Conservation (phyloP, 2,797 vertebrate genomes). For the Mycteria americana region DNA sequence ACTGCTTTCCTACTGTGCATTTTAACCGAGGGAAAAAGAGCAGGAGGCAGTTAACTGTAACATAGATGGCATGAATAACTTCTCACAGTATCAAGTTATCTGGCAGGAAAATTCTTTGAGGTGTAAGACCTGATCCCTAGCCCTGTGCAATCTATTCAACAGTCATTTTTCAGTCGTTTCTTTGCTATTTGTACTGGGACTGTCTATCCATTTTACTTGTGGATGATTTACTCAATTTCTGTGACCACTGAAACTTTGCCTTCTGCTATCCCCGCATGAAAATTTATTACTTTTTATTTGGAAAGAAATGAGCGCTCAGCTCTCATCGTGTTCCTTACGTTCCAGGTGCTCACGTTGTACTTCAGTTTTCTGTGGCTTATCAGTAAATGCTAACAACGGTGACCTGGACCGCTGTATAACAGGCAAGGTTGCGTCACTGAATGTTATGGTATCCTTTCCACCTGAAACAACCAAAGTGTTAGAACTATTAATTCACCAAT, state of each 20-base stretch:
- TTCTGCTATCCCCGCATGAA: neutral
- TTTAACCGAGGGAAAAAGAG: neutral
- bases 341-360: conserved; percentile 76
- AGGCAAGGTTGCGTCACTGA: conserved; percentile 72
- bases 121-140: neutral
- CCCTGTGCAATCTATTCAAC: neutral
- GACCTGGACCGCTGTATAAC: conserved; percentile 77
- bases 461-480: conserved; percentile 73
- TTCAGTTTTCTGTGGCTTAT: conserved; percentile 64
- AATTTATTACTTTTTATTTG: neutral
- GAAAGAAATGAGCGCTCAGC: neutral
- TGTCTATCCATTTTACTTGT: neutral
- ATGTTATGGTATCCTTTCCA: conserved; percentile 80
- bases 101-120: neutral
- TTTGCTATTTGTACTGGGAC: neutral
- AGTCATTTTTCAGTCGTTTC: neutral
- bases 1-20: conserved; percentile 7
- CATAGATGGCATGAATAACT: conserved; percentile 10
- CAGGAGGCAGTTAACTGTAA: conserved; percentile 2
- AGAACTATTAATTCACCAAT: neutral
- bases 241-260: conserved; percentile 5
- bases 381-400: conserved; percentile 55
- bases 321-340: neutral
- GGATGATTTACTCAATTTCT: conserved; percentile 1
- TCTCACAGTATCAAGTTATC: neutral